Base-by-base conservation (phyloP, 2,888 invertebrate genomes). In the Salticus scenicus region DNA sequence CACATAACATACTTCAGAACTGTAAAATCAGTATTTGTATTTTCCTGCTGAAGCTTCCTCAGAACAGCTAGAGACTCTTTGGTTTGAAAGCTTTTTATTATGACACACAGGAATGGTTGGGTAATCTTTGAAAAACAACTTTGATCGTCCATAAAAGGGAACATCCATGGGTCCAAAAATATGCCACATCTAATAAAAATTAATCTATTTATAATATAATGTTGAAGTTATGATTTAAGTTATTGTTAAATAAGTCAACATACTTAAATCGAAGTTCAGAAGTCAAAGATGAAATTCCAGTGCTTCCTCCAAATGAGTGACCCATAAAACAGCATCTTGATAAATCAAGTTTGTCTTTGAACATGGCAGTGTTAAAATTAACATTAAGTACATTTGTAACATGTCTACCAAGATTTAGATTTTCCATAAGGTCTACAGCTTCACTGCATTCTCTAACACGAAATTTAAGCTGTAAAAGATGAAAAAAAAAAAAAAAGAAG, bases 241-340 rank as follows among this genome's bases (percentile, higher is more conserved):
- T 37, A n/a, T 37, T 37, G 37, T 37, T 37, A 37, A 37, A 74
- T 74, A 57, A 33, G 42, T 64, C 5, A n/a, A 89, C 90, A 89
- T 91, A 93, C 93, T 91, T 92, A 88, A 94, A 92, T 88, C 94
- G 91, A 31, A 90, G 89, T 87, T 94, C 93, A 72, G 91, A 91
- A 0, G 93, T 91, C 27, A 94, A 90, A 0, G 93, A 91, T 33
- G 93, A 91, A 7, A 94, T 90, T 12, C 93, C 92, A 0, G 94
- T 93, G 10, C 94, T 93, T 4, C 93, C 94, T 14, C 94, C 94
- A 91, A 94, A 94, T 0, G 94, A 94, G 90, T 94, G 94, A 2
- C 94, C 94, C 89, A 93, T 92, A 87, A 94, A 91, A 1, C 92
- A 91, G 0, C 92, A 89, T 82, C 90, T 91, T 10, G 91, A 90